Conservation (phyloP, 2,888 invertebrate species). For the Drosophila stalkeri region DNA sequence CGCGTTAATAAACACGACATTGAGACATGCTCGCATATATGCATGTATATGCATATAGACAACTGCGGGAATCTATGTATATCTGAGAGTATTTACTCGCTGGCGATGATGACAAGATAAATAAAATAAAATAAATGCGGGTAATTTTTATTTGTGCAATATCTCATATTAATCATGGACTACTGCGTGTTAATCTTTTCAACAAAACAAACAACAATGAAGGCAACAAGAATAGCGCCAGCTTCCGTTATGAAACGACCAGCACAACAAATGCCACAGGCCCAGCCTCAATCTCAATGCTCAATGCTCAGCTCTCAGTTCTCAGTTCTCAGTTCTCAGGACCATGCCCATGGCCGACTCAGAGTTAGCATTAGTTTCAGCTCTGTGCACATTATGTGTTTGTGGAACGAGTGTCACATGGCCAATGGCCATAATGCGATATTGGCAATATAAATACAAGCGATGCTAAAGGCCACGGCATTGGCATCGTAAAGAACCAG, state of each 20-base stretch:
- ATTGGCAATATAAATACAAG: slow-evolving; percentile 49
- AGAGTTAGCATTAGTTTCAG: background rate
- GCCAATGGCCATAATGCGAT: slow-evolving; percentile 49
- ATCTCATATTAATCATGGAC: slow-evolving; percentile 68
- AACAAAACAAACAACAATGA: slow-evolving; percentile 56
- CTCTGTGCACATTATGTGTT: slow-evolving; percentile 4
- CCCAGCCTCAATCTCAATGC: slow-evolving; percentile 16
- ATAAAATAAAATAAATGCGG: slow-evolving; percentile 58
- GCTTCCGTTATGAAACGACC: slow-evolving; percentile 67
- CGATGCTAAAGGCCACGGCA: slow-evolving; percentile 51
- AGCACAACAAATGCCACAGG: slow-evolving; percentile 30
- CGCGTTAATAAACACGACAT: slow-evolving; percentile 40
- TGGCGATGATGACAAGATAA: slow-evolving; percentile 40
- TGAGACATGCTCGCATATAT: slow-evolving; percentile 38
- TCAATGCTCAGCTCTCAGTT: background rate
- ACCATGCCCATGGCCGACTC: slow-evolving; percentile 1
- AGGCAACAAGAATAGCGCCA: slow-evolving; percentile 16
- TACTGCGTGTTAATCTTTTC: slow-evolving; percentile 67
- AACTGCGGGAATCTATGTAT: slow-evolving; percentile 12
- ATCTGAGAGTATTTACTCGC: slow-evolving; percentile 36
- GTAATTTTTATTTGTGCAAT: slow-evolving; percentile 71
- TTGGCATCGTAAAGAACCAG: slow-evolving; percentile 22
- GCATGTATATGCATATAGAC: slow-evolving; percentile 9
- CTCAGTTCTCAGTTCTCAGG: background rate
- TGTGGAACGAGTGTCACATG: slow-evolving; percentile 38